Conservation (phyloP, 2,113 vertebrate species). For the Nycticebus coucang region DNA sequence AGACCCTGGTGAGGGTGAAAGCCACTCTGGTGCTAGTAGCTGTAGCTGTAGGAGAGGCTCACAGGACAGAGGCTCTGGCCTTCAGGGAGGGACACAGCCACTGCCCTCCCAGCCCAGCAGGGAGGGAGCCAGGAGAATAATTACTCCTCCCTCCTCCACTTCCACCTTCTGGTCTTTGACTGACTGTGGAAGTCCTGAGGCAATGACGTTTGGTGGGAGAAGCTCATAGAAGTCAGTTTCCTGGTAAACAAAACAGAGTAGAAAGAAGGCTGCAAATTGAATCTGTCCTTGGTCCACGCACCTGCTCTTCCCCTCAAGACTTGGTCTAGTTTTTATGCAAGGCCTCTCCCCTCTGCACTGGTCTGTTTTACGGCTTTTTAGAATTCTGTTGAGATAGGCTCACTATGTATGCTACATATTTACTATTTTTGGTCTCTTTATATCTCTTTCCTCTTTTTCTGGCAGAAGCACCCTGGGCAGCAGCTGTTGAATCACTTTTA, state of each 20-base stretch:
- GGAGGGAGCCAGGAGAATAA: background rate
- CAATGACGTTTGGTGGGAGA: rapidly evolving
- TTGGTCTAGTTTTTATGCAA: background rate
- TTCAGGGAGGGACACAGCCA: background rate
- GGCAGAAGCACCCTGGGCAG: background rate
- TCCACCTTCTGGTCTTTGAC: background rate
- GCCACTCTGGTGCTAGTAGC: rapidly evolving
- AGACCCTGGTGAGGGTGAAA: rapidly evolving
- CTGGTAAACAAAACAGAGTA: background rate
- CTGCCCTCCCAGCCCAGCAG: background rate
- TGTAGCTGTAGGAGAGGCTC: background rate
- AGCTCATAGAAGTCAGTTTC: background rate
- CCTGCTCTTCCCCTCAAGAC: background rate
- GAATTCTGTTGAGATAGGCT: background rate
- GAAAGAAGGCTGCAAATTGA: background rate
- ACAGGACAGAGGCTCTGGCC: background rate
- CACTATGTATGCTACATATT: background rate
- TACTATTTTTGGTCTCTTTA: background rate
- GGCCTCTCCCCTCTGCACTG: background rate
- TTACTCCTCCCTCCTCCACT: background rate
- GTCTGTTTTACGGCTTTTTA: background rate
- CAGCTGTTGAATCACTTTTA: background rate
- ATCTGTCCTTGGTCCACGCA: background rate
- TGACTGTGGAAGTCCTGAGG: background rate
- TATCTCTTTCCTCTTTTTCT: background rate